phyloP scores from a whole-genome alignment of 37 sponge, comb jelly and placozoan species.

The Beroe ovata region DNA sequence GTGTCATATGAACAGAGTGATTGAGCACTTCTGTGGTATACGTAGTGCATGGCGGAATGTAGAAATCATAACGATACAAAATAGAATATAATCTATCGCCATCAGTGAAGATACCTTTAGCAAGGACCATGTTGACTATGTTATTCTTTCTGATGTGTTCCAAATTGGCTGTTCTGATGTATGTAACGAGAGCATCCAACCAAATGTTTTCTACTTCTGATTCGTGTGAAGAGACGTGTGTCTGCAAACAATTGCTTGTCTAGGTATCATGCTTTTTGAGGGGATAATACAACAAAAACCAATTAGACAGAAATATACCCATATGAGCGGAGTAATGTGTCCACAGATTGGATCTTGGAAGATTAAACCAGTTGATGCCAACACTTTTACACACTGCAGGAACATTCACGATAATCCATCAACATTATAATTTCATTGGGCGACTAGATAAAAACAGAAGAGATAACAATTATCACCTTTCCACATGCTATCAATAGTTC shows the following conservation, averaged over 20 bases:
- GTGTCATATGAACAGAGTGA: no score
- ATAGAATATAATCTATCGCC: background rate
- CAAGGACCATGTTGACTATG: background rate
- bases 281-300: no score
- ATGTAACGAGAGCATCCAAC: slow-evolving; percentile 17
- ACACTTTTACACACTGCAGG: slow-evolving; percentile 5
- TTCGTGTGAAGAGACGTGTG: background rate
- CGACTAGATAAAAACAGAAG: no score
- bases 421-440: no score
- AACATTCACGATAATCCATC: background rate
- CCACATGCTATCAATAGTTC: slow-evolving; percentile 35
- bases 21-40: no score
- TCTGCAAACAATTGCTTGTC: no score
- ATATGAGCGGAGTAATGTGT: slow-evolving; percentile 4
- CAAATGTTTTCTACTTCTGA: background rate
- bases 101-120: slow-evolving; percentile 23
- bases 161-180: background rate
- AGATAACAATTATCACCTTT: no score
- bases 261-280: no score
- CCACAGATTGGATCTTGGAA: background rate
- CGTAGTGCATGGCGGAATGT: no score
- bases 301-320: no score
- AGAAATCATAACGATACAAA: background rate
- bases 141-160: background rate
- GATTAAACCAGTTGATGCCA: background rate